phyloP scores from a whole-genome alignment of 92 coral and sea anemone genomes.

The Chrysogorgia sp. region DNA sequence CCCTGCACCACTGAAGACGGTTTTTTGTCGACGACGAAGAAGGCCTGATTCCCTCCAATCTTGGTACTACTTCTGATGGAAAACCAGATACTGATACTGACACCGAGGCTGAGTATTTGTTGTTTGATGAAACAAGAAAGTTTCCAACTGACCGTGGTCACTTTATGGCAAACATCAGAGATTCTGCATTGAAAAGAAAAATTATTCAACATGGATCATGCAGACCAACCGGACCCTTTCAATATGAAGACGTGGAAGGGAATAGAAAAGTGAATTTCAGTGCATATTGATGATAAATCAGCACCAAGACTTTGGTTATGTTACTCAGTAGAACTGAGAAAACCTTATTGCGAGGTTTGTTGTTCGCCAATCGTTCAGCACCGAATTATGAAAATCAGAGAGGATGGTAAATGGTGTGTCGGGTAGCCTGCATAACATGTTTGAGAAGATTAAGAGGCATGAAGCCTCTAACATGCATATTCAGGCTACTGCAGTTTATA shows the following conservation, averaged over 20 bases:
- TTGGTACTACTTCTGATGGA: too few species aligned
- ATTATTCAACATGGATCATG: constrained; percentile 8
- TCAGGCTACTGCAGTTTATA: constrained; percentile 32
- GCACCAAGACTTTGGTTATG: constrained; percentile 30
- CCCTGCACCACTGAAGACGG: too few species aligned
- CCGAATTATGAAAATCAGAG: constrained; percentile 24
- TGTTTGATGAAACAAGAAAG: constrained; percentile 7
- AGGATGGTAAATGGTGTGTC: constrained; percentile 41
- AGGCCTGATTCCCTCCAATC: too few species aligned
- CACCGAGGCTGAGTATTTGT: too few species aligned
- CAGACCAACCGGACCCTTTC: background rate
- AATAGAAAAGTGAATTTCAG: constrained; percentile 1
- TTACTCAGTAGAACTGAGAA: constrained; percentile 19
- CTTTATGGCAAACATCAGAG: constrained; percentile 7
- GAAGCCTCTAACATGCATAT: constrained; percentile 31
- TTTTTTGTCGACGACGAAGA: too few species aligned
- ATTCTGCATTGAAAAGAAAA: background rate
- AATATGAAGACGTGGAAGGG: constrained; percentile 1
- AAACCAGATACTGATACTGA: too few species aligned
- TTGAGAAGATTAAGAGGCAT: constrained; percentile 20
- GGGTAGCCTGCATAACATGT: constrained; percentile 17
- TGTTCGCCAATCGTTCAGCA: constrained; percentile 18
- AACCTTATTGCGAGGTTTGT: constrained; percentile 41
- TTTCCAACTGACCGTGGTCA: constrained; percentile 20
- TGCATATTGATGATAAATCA: constrained; percentile 1